Base-by-base conservation (phyloP, 2,888 invertebrate species). In the Tenthredo distinguenda region DNA sequence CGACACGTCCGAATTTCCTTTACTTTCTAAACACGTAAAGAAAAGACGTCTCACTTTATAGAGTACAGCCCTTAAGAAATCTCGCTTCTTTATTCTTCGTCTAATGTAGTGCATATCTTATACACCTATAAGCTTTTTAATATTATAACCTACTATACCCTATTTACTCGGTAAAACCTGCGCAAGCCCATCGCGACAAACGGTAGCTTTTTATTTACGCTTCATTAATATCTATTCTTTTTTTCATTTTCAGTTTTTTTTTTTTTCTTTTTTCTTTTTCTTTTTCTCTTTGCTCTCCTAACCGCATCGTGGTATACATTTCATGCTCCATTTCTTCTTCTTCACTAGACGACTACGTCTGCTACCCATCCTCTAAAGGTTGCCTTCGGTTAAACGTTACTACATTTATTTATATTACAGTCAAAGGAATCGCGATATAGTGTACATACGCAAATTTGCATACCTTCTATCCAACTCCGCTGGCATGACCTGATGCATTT, bases 11-110 rank as follows among this genome's bases (percentile, higher is more conserved):
- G 31, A 77, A 50, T 50, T 50, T 77, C 50, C 77, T 47, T 34
- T 77, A 18, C 77, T 50, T 77, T 77, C 31, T 9, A 50, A 77
- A 77, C 50, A 77, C 47, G 77, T 77, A 77, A 50, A 77, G 43
- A 77, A 77, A 55, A 77, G 31, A 55, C 77, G 34, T 55, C 55
- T 77, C 77, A 74, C 40, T 74, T 74, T 74, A n/a, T 55, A 7
- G 31, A 7, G 31, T 77, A 34, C 34, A 15, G 0, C 15, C 68
- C 10, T 68, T 65, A 65, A 65, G 10, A 31, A 65, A 0, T 15
- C 65, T 2, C 5, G 15, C 5, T 65, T 34, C 68, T 68, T 26
- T 62, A 62, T 74, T 74, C n/a, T n/a, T 50, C n/a, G 4, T 50
- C 18, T n/a, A n/a, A 50, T 50, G 18, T 50, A 50, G 18, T 50